Conservation (phyloP, 2,113 vertebrate genomes). For the Euleptes europaea region DNA sequence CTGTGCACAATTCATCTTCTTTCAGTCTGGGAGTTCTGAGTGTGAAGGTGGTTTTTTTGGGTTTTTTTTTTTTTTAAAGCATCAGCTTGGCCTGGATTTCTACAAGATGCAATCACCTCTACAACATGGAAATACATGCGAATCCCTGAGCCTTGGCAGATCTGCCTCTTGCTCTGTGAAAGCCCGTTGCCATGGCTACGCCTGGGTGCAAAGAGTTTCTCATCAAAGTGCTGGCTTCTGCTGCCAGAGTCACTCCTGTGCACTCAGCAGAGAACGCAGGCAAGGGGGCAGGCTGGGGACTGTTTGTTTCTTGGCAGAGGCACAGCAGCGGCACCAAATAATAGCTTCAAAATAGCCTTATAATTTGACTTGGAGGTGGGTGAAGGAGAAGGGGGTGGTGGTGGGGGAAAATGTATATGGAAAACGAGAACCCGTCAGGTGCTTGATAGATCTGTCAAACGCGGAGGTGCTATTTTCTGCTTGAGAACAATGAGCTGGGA, state of each 20-base stretch:
- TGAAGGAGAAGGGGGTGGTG: neutral
- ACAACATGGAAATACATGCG: constrained; percentile 65
- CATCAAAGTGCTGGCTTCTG: constrained; percentile 35
- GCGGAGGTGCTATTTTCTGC: constrained; percentile 16
- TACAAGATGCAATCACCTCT: constrained; percentile 64
- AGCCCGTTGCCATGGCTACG: constrained; percentile 72
- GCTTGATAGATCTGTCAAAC: constrained; percentile 52
- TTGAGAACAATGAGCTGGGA: neutral
- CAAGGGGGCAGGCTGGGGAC: neutral
- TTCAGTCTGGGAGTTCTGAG: constrained; percentile 44
- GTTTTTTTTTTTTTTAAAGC: constrained; percentile 50
- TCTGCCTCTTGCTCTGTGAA: constrained; percentile 65
- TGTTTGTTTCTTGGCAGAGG: neutral
- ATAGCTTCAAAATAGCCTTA: neutral
- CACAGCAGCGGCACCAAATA: neutral
- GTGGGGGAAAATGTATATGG: constrained; percentile 7
- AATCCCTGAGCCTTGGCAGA: constrained; percentile 70
- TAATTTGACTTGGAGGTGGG: rapidly evolving
- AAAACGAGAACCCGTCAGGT: neutral
- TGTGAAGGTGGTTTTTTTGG: too few relatives aligned
- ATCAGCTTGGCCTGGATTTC: constrained; percentile 67
- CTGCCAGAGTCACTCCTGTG: constrained; percentile 50
- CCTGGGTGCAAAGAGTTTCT: constrained; percentile 59
- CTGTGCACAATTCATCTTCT: constrained; percentile 25
- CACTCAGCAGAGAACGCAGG: constrained; percentile 37